A percentile compares a stretch with the other conserved stretches of the same genome.
Conservation (phyloP, 53 echinoderm and acorn worm genomes). For the Astropecten irregularis region DNA sequence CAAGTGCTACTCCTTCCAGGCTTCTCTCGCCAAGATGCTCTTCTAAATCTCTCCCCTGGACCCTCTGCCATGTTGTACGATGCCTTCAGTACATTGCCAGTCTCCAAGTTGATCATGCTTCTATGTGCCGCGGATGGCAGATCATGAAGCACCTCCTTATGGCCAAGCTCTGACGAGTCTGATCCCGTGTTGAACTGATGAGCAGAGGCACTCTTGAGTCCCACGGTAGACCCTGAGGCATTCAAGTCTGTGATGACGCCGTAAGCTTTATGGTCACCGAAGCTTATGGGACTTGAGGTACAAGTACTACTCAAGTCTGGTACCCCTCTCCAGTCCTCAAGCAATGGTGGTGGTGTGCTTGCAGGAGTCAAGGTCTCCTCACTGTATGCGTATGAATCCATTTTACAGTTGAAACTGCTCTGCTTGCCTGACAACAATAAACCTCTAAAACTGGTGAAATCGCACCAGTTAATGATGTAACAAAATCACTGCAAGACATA, state of each 20-base stretch:
- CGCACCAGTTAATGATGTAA: too few species aligned
- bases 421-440: too few species aligned
- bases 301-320: neutral
- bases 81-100: neutral
- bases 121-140: neutral
- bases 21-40: too few species aligned
- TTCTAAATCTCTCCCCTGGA: too few species aligned
- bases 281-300: neutral
- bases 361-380: too few species aligned
- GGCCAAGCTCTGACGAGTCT: neutral
- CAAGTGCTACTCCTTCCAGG: too few species aligned
- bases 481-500: too few species aligned
- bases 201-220: neutral
- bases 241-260: neutral
- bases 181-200: neutral
- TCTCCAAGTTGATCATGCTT: conserved; percentile 21
- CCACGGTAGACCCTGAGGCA: neutral
- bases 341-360: conserved; percentile 1
- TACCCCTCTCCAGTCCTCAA: neutral
- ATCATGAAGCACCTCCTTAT: neutral
- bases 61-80: conserved; percentile 37
- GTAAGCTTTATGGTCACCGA: neutral
- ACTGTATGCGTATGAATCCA: too few species aligned
- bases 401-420: too few species aligned
- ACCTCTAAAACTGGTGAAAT: too few species aligned